Percentiles rank a stretch among this genome's conserved stretches.
These are phyloP conservation scores for Macroramphosus scolopax DNA, from an alignment of 2,797 vertebrate species.

Conservation along the genomic window DNA sequence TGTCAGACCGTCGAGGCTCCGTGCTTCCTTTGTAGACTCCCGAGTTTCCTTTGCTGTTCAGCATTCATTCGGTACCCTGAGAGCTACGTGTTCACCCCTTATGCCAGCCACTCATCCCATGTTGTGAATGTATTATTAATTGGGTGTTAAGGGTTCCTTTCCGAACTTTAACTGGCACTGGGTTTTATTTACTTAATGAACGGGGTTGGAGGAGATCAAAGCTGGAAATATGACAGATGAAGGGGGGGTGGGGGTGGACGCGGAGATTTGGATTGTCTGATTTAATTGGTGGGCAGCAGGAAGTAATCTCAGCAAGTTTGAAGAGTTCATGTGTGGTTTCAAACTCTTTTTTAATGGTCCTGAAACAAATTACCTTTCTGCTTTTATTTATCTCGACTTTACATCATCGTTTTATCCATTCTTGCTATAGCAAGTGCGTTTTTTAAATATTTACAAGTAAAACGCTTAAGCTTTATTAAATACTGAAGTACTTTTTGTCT, in stretches of 20 bases:
- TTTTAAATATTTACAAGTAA: background rate
- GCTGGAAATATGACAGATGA: conserved; percentile 66
- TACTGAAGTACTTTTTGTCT: too few species aligned
- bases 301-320: conserved; percentile 53
- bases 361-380: conserved; percentile 17
- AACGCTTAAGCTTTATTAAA: background rate
- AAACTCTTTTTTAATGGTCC: conserved; percentile 35
- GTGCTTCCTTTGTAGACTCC: conserved; percentile 30
- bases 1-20: conserved; percentile 22
- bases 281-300: conserved; percentile 65
- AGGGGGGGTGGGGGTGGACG: conserved; percentile 51
- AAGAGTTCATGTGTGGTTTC: conserved; percentile 54
- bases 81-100: conserved; percentile 33
- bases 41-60: conserved; percentile 44
- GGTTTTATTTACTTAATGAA: conserved; percentile 76
- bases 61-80: conserved; percentile 41
- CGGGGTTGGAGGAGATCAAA: conserved; percentile 70
- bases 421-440: too few species aligned
- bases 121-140: conserved; percentile 74
- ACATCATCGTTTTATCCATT: conserved; percentile 14
- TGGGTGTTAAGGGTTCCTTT: conserved; percentile 68
- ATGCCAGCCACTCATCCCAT: conserved; percentile 47
- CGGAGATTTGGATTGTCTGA: conserved; percentile 65
- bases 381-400: conserved; percentile 20
- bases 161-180: conserved; percentile 70